Evolutionary conservation across 2,797 vertebrate species (phyloP).

Genomic region (Chaetodon trifasciatus): DNA sequence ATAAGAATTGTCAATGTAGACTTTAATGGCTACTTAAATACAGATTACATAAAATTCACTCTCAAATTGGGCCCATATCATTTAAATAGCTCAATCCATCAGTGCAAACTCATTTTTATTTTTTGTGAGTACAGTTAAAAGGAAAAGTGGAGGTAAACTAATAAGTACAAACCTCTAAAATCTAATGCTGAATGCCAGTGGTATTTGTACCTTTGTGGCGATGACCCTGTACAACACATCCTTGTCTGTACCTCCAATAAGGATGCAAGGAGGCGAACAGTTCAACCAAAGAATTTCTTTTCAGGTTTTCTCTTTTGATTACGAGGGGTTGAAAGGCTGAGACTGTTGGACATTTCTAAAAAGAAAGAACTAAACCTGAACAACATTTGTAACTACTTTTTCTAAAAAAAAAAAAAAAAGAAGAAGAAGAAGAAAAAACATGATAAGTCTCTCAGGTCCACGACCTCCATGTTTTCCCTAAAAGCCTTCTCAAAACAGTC

Average conservation of each 20-base stretch:
- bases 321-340: neutral
- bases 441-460: neutral
- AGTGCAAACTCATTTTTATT: neutral
- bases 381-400: neutral
- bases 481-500: neutral
- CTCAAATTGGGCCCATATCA: neutral
- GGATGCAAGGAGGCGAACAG: neutral
- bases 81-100: neutral
- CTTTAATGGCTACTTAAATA: neutral
- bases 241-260: neutral
- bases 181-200: neutral
- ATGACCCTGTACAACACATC: neutral
- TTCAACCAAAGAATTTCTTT: neutral
- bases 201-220: neutral
- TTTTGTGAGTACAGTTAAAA: neutral
- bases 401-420: neutral
- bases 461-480: neutral
- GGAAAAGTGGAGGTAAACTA: neutral
- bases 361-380: neutral
- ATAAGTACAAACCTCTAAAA: neutral
- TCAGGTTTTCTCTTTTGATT: neutral
- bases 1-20: neutral
- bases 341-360: neutral
- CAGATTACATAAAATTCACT: neutral
- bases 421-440: neutral